Evolutionary conservation across 2,888 invertebrate species (phyloP), one percentile per base, ranked within the genome.

Genomic region (Abrostola triplasia): DNA sequence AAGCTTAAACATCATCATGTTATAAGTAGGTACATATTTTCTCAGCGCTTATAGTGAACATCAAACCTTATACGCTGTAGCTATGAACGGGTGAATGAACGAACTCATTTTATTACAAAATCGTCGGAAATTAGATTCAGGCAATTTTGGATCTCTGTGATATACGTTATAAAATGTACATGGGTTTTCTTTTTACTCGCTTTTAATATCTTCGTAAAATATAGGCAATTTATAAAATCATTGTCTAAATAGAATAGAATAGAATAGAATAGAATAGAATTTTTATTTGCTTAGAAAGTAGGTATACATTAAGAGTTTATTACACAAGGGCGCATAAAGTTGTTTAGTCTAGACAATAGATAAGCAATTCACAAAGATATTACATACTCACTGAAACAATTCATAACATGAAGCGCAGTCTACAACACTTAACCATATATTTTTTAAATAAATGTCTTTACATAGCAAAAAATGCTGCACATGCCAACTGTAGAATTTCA

Each of bases 91-190:
- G 76, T 70, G 64, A 71, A 77, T 53, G 61, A 66, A 56, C 62
- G 51, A 54, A 55, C 52, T 42, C 57, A 77, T 76, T 74, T 67
- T 73, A 81, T 76, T 73, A 75, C 58, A 41, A 51, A 37, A 42
- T 63, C 57, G 44, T 65, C 36, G 50, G 55, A 61, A 59, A 67
- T 77, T 68, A 62, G 52, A 69, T 65, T 54, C 50, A 50, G 41
- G 59, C 56, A 40, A 67, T 58, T 70, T 59, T 24, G 57, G 73
- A 69, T 67, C 68, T 68, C 48, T 59, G 59, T 52, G 44, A 24
- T 13, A 8, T 4, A 24, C 9, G 13, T 47, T 24, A 47, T 47
- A 10, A 64, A 47, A 48, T 57, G 64, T 36, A 40, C 44, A 11
- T 10, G 12, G 56, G 12, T 42, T 69, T 48, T 37, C 42, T 58